Conservation (phyloP, 2,113 vertebrate genomes). For the Serinus canaria region DNA sequence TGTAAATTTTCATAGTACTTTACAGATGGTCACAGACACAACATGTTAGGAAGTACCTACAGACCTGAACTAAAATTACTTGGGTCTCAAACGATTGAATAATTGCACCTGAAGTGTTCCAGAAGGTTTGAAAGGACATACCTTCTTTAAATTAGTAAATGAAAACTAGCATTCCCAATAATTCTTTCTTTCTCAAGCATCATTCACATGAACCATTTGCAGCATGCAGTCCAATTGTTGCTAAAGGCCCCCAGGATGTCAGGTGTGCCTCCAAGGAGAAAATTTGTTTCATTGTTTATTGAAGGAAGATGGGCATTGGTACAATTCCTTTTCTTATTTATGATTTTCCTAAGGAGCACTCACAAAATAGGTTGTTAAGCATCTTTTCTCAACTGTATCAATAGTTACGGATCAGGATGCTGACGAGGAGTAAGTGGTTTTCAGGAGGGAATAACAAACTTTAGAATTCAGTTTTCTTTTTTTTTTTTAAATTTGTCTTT, state of each 20-base stretch:
- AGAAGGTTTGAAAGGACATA: slow-evolving; percentile 1
- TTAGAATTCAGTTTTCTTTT: not conserved
- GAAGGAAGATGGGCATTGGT: slow-evolving; percentile 35
- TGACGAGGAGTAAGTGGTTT: not conserved
- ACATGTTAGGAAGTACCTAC: not conserved
- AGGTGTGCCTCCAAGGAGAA: slow-evolving; percentile 47
- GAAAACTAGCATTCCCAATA: slow-evolving; percentile 1
- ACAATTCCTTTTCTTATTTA: slow-evolving; percentile 56
- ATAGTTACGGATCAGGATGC: not conserved
- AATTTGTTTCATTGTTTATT: slow-evolving; percentile 63
- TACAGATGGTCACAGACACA: not conserved
- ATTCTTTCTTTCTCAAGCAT: not conserved
- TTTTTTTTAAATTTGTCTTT: not conserved
- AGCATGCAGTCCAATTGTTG: not conserved
- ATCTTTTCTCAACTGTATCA: slow-evolving; percentile 42
- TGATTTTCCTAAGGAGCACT: slow-evolving; percentile 38
- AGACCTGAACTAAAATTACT: not conserved
- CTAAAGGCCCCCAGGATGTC: slow-evolving; percentile 13
- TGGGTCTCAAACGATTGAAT: not conserved
- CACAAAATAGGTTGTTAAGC: slow-evolving; percentile 8
- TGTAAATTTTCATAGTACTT: not conserved
- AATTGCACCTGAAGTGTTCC: not conserved
- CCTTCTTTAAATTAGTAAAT: slow-evolving; percentile 16
- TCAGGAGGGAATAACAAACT: not conserved
- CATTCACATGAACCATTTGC: not conserved